phyloP scores from a whole-genome alignment of 2,888 invertebrate genomes.

The Zygogramma bicolorata region DNA sequence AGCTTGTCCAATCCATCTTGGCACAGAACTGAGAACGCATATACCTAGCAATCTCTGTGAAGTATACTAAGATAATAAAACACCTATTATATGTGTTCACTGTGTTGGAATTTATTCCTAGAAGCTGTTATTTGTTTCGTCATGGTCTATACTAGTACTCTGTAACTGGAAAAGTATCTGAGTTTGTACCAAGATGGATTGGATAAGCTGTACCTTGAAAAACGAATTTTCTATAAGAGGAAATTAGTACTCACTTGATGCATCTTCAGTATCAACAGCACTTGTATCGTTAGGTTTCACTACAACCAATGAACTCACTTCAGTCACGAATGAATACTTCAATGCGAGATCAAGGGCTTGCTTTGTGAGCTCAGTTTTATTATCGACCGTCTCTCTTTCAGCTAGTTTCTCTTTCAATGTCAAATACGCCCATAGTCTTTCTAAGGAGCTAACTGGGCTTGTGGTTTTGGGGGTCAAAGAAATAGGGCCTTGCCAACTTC shows the following conservation, averaged over 20 bases:
- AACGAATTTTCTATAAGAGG: no score
- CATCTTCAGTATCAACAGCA: conserved; percentile 47
- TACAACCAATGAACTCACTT: conserved; percentile 76
- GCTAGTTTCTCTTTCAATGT: conserved; percentile 74
- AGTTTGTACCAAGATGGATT: no score
- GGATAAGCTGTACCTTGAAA: no score
- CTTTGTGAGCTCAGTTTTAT: conserved; percentile 60
- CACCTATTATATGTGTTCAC: no score
- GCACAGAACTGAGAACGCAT: no score
- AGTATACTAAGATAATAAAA: no score
- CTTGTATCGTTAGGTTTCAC: conserved; percentile 70
- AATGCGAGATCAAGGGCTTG: conserved; percentile 71
- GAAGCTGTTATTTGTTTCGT: no score
- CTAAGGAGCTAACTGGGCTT: conserved; percentile 51
- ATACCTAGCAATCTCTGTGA: no score
- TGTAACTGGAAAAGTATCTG: no score
- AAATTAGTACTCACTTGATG: conserved; percentile 38
- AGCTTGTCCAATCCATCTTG: no score
- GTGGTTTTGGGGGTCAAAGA: conserved; percentile 43
- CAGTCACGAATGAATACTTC: conserved; percentile 73
- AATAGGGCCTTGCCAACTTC: not conserved
- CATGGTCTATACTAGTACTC: no score
- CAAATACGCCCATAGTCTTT: conserved; percentile 73
- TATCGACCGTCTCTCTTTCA: conserved; percentile 56
- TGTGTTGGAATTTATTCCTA: no score